These are phyloP conservation scores for Aramus guarauna DNA, from an alignment of 2,113 vertebrate genomes.

Conservation along the genomic window DNA sequence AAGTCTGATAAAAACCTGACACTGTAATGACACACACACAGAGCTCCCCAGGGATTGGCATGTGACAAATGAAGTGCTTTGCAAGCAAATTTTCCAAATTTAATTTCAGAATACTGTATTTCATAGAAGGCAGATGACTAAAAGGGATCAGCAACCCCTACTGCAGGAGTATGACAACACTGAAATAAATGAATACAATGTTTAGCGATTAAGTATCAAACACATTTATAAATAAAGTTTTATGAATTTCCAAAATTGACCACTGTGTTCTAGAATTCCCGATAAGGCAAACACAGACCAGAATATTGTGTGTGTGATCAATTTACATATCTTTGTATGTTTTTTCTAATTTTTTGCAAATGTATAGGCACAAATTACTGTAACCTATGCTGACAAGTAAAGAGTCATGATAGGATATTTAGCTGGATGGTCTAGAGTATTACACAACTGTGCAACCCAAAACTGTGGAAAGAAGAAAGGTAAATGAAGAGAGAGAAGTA, in stretches of 20 bases:
- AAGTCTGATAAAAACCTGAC: background rate
- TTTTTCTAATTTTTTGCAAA: background rate
- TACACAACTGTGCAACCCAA: background rate
- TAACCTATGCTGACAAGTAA: background rate
- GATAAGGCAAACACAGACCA: background rate
- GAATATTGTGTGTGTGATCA: background rate
- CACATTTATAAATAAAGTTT: background rate
- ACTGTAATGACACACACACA: background rate
- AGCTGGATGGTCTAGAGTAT: background rate
- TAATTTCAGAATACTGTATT: background rate
- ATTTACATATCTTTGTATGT: background rate
- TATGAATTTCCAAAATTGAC: background rate
- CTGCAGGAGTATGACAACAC: background rate
- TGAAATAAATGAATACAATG: background rate
- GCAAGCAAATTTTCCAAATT: background rate
- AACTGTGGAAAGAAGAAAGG: background rate
- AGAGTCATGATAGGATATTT: background rate
- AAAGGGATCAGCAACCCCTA: background rate
- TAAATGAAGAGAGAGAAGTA: background rate
- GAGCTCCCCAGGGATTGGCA: background rate
- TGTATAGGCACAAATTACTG: background rate
- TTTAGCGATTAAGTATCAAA: background rate
- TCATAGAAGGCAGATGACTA: background rate
- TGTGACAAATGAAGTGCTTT: background rate
- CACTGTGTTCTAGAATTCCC: background rate